Evolutionary conservation across 2,888 invertebrate species (phyloP).

Genomic region (Stratiomys singularior): DNA sequence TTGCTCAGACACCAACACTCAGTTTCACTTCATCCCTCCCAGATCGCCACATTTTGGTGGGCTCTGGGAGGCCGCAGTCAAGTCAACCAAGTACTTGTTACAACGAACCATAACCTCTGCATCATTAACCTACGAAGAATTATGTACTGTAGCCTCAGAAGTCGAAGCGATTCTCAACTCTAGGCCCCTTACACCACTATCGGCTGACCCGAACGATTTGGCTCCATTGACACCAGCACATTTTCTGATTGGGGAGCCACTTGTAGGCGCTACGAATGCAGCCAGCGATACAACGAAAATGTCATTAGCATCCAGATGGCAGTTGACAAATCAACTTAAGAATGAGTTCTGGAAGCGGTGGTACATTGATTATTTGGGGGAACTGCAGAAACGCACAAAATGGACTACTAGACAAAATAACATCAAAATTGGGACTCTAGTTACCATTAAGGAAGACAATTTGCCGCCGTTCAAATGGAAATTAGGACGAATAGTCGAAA

Average conservation of each 20-base stretch:
- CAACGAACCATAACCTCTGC: background rate
- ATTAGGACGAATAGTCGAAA: constrained; percentile 14
- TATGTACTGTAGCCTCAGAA: constrained; percentile 46
- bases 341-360: background rate
- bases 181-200: constrained; percentile 51
- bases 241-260: constrained; percentile 50
- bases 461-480: constrained; percentile 24
- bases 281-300: background rate
- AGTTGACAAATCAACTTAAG: constrained; percentile 24
- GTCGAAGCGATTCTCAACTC: constrained; percentile 55
- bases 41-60: constrained; percentile 52
- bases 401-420: background rate
- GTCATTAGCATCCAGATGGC: constrained; percentile 46
- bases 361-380: constrained; percentile 5
- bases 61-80: constrained; percentile 52
- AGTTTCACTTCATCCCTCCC: constrained; percentile 51
- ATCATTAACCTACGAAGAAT: constrained; percentile 28
- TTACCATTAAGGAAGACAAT: constrained; percentile 27
- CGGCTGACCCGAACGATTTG: constrained; percentile 52
- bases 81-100: constrained; percentile 51
- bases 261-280: constrained; percentile 37
- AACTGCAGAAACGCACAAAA: background rate
- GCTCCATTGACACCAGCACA: constrained; percentile 52
- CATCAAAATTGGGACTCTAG: background rate
- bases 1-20: background rate